Base-by-base conservation (phyloP, 2,888 invertebrate species). In the Eupithecia tripunctaria region DNA sequence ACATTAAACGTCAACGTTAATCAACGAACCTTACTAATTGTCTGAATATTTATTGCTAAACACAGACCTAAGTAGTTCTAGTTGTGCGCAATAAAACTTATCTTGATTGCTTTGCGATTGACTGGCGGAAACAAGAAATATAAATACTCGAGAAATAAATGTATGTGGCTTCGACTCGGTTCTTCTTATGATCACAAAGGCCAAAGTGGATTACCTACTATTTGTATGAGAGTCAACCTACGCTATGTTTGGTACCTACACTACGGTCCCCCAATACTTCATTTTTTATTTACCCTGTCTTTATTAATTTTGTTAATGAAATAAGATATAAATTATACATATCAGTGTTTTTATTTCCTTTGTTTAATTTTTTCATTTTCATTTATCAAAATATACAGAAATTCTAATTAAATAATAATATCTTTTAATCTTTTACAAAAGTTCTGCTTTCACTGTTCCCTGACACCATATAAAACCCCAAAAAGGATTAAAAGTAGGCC, bases 401-500 rank as follows among this genome's bases (percentile, higher is more conserved):
- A 51, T 21, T 51, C 47, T 2, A n/a, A n/a, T n/a, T n/a, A n/a
- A n/a, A n/a, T 10, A 21, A 51, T n/a, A 51, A 51, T n/a, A 51
- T n/a, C 47, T 47, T 47, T 21, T 47, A n/a, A 47, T 21, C 2
- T 21, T 21, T 51, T 21, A 51, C 21, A 21, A 8, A 51, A 51
- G 21, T 51, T 51, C n/a, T 32, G 62, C 60, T 29, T 18, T 60
- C 60, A 18, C 15, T 60, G 7, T 15, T 12, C 18, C 10, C 8
- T 10, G n/a, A 21, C 62, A 36, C 32, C 32, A 36, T 18, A 32
- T 47, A 59, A 59, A 62, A 62, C n/a, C 62, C 56, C 25, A 63
- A 36, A 63, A 63, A 63, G 36, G 62, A 63, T 32, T 63, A 67
- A 25, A 68, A 56, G 51, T 63, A 51, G 29, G 10, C 41, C 68